phyloP scores from a whole-genome alignment of 2,888 invertebrate species.

The Ctena decussata region DNA sequence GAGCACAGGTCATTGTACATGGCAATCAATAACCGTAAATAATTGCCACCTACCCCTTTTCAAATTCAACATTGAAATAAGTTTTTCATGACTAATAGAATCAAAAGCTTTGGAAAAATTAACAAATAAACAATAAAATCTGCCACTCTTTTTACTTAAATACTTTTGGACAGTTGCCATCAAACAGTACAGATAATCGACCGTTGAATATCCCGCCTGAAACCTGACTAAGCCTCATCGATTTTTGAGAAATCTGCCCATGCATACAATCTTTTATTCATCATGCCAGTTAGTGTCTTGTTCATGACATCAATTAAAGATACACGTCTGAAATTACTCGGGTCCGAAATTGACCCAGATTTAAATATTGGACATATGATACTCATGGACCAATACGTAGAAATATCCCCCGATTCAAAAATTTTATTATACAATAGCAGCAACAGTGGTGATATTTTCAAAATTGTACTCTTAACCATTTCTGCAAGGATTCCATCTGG shows the following conservation, averaged over 20 bases:
- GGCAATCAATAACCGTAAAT: background rate
- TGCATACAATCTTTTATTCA: background rate
- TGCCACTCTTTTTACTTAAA: background rate
- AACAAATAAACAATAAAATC: background rate
- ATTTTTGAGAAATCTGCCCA: background rate
- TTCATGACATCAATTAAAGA: constrained; percentile 7
- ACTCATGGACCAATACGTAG: background rate
- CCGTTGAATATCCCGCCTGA: background rate
- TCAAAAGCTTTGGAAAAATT: background rate
- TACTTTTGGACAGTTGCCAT: background rate
- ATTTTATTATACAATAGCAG: background rate
- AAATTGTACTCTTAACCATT: background rate
- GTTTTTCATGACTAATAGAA: background rate
- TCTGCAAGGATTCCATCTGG: background rate
- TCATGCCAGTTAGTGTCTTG: background rate
- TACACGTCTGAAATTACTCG: background rate
- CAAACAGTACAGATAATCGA: background rate
- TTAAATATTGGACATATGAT: background rate
- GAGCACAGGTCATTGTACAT: background rate
- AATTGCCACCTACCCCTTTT: background rate
- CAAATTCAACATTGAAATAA: background rate
- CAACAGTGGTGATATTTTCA: background rate
- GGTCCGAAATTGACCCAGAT: background rate
- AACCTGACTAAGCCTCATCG: background rate
- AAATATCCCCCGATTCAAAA: background rate